These are phyloP conservation scores for Patella caerulea DNA, from an alignment of 2,888 invertebrate species.

Conservation along the genomic window DNA sequence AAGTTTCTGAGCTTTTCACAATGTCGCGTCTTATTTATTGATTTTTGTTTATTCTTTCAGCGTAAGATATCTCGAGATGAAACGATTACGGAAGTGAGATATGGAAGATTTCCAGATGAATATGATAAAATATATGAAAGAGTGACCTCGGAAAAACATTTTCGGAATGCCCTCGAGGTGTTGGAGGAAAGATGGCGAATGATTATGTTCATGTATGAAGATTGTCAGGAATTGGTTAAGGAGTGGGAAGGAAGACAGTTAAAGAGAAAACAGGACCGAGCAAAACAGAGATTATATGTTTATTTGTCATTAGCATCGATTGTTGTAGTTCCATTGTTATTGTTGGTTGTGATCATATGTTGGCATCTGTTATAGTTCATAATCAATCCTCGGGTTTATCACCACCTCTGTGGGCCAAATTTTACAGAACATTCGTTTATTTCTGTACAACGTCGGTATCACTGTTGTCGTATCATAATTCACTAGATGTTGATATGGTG, in stretches of 20 bases:
- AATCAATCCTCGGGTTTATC: too few species aligned
- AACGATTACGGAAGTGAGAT: slow-evolving; percentile 36
- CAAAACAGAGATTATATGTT: neutral
- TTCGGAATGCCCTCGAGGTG: slow-evolving; percentile 48
- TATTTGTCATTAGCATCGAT: neutral
- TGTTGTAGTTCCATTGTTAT: neutral
- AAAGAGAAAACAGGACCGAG: neutral
- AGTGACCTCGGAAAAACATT: slow-evolving; percentile 45
- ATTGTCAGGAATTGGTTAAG: slow-evolving; percentile 49
- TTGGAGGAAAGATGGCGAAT: slow-evolving; percentile 55
- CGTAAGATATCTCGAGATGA: slow-evolving; percentile 25
- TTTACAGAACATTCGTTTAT: too few species aligned
- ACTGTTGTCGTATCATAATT: too few species aligned
- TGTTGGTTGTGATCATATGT: neutral
- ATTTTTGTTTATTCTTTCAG: slow-evolving; percentile 12
- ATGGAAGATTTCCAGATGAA: slow-evolving; percentile 46
- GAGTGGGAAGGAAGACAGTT: slow-evolving; percentile 29
- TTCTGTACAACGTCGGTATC: too few species aligned
- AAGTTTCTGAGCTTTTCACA: too few species aligned
- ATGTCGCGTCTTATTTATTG: too few species aligned
- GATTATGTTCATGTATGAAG: slow-evolving; percentile 56
- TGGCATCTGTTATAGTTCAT: neutral
- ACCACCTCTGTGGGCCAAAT: too few species aligned
- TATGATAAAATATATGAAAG: slow-evolving; percentile 48
- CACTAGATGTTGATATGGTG: too few species aligned